Evolutionary conservation across 2,113 vertebrate genomes (phyloP), one percentile per base, ranked within the genome.

Genomic region (Corydoras sp.): DNA sequence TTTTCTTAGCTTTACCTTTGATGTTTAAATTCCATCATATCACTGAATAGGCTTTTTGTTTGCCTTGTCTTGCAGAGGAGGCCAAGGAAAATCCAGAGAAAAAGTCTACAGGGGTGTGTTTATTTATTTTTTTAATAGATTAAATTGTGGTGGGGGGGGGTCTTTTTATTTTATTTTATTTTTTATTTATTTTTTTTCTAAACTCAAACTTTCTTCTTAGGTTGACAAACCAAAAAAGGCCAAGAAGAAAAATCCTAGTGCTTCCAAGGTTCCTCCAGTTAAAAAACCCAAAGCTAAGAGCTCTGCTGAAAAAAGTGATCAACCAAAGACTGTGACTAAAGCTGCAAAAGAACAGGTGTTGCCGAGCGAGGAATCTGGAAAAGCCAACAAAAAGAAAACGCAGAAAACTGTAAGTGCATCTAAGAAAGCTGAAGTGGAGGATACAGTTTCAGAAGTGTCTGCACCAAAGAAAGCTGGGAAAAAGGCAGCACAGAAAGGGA

Each of bases 231-330:
- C 73, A 0, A 80, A 78, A 49, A 76, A 64, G 6, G 32, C 59
- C 1, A 58, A 18, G 56, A 58, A 18, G 56, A 32, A 48, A 0
- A 65, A 69, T 8, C 58, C 49, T 8, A 3, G 70, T 0, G 10
- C 76, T 0, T 71, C 82, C 35, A 89, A 86, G 35, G 79, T 58
- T 54, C 67, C 78, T 2, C 81, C 85, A 50, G 86, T 68, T 4
- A 90, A 89, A 69, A 90, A 81, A 66, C 84, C 86, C 5, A 90
- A 85, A 68, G 75, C 77, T 53, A 89, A 87, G 58, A 82, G 75
- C 35, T 58, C 51, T 30, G 65, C 32, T 13, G 69, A 58, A 51
- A 58, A 31, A 18, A 35, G 30, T 4, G 62, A 55, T 8, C 69
- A 30, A 0, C 13, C 58, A 1, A 78, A 84, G 66, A 53, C 81